phyloP scores from a whole-genome alignment of 2,797 vertebrate species.

The Dryobates pubescens region DNA sequence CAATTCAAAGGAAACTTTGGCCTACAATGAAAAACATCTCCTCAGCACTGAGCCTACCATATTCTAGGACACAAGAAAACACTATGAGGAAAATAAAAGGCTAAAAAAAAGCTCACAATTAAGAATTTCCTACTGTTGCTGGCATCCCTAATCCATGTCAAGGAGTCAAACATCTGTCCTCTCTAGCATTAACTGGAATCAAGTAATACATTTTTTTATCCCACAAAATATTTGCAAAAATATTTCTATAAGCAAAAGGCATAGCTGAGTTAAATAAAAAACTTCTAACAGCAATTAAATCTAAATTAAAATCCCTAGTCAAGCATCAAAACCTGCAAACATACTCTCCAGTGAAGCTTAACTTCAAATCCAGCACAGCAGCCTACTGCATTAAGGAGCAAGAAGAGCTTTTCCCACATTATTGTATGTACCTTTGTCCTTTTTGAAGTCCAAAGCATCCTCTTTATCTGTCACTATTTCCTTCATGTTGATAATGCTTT shows the following conservation, averaged over 20 bases:
- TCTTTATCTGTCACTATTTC: constrained; percentile 87
- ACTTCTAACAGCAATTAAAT: neutral
- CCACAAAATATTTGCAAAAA: neutral
- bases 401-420: neutral
- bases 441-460: constrained; percentile 87
- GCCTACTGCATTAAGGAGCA: neutral
- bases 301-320: neutral
- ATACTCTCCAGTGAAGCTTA: neutral
- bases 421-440: constrained; percentile 81
- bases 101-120: neutral
- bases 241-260: neutral
- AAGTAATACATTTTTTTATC: neutral
- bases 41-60: neutral
- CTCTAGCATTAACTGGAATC: neutral
- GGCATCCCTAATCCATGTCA: neutral
- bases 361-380: neutral
- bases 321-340: neutral
- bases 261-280: neutral
- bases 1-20: neutral
- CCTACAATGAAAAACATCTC: neutral
- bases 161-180: neutral
- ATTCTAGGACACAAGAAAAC: neutral
- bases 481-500: constrained; percentile 89
- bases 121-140: neutral
- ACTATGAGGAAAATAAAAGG: neutral